phyloP scores from a whole-genome alignment of 2,797 vertebrate species.

The Sitta carolinensis region DNA sequence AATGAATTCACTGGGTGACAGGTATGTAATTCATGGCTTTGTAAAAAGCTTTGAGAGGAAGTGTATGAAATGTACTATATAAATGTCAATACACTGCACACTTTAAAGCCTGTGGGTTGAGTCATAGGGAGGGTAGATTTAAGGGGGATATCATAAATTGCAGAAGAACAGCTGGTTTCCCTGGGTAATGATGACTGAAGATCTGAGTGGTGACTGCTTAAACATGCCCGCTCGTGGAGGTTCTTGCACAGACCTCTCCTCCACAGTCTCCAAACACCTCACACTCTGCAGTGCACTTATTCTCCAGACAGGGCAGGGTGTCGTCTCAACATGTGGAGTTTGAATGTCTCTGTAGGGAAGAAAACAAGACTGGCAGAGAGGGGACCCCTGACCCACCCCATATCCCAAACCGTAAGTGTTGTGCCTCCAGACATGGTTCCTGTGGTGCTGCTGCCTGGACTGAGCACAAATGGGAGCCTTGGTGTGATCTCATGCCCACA shows the following conservation, averaged over 20 bases:
- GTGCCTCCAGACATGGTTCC: background rate
- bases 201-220: conserved; percentile 53
- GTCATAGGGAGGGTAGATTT: conserved; percentile 57
- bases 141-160: conserved; percentile 66
- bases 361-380: background rate
- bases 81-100: conserved; percentile 72
- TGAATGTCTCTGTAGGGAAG: background rate
- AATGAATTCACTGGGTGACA: conserved; percentile 73
- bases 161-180: conserved; percentile 68
- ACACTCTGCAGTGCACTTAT: background rate
- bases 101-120: conserved; percentile 70
- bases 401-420: too few species aligned
- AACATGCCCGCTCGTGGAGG: conserved; percentile 7
- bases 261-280: background rate
- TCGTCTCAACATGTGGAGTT: background rate
- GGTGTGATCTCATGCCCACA: background rate
- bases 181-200: conserved; percentile 66
- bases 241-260: background rate
- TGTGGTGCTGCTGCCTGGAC: background rate
- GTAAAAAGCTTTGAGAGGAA: conserved; percentile 75
- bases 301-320: background rate
- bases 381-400: background rate
- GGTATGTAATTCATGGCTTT: conserved; percentile 76
- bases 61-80: conserved; percentile 74
- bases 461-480: background rate